A percentile compares a stretch with the other conserved stretches of the same genome.
Evolutionary conservation across 2,888 invertebrate species (phyloP).

Genomic region (Orthosia cruda): DNA sequence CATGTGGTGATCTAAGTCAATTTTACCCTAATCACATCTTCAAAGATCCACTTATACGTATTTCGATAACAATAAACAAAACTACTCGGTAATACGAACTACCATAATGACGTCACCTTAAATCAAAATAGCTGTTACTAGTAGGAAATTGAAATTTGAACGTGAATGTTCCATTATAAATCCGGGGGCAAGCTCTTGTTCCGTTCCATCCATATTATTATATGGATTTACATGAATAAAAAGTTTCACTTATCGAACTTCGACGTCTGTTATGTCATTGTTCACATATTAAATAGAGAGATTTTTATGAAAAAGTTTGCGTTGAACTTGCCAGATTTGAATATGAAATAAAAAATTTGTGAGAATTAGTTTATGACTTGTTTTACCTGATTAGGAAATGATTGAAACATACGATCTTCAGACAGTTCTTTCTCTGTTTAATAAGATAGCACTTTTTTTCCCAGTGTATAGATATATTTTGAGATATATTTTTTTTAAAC

Average conservation of each 20-base stretch:
- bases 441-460: too few species aligned
- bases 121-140: constrained; percentile 79
- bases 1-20: neutral
- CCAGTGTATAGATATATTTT: too few species aligned
- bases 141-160: constrained; percentile 85
- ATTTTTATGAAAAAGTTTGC: constrained; percentile 41
- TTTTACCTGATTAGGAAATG: neutral
- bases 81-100: constrained; percentile 53
- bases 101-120: constrained; percentile 68
- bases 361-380: neutral
- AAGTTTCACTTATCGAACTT: constrained; percentile 56
- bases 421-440: too few species aligned
- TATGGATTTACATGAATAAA: constrained; percentile 64
- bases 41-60: too few species aligned
- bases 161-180: constrained; percentile 72
- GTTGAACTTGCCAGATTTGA: constrained; percentile 20
- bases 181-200: constrained; percentile 70
- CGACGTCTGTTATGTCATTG: constrained; percentile 49
- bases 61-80: constrained; percentile 10
- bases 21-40: neutral
- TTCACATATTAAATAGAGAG: constrained; percentile 55
- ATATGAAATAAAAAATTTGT: constrained; percentile 21
- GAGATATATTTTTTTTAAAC: too few species aligned
- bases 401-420: too few species aligned
- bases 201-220: constrained; percentile 68